Evolutionary conservation across 2,113 vertebrate genomes (phyloP), one percentile per base, ranked within the genome.

Genomic region (Colinus virginianus): DNA sequence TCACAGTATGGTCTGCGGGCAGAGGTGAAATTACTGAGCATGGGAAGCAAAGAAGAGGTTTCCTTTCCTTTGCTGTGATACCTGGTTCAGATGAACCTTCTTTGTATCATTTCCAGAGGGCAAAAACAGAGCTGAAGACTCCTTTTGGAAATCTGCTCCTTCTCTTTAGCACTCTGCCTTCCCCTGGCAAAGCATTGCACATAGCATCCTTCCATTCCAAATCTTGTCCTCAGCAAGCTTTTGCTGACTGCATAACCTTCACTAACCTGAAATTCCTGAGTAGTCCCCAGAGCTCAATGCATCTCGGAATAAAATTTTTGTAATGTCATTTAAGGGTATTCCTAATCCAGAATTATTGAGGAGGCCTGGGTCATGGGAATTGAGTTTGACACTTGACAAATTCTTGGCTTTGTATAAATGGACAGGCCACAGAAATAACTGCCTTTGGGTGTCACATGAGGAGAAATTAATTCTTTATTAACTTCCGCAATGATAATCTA

Each of bases 381-480:
- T 95, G 97, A 96, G 98, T 96, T 95, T 97, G 99, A 99, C 99
- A 99, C 98, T 98, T 99, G 99, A 99, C 98, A 98, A 98, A 99
- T 99, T 98, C 98, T 98, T 98, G 98, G 98, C 98, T 99, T 99
- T 99, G 98, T 99, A 98, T 98, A 98, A 99, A 98, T 98, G 98
- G 99, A 99, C 99, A 98, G 98, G 97, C 97, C 97, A 97, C 97
- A 97, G 97, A 96, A 98, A 98, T 98, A 98, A 98, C 98, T 98
- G 97, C 98, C 97, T 97, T 97, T 97, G 93, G 96, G 91, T 98
- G 98, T 98, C 98, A 98, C 98, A 98, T 97, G 97, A 98, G 98
- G 97, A 98, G 97, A 98, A 98, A 99, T 98, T 98, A 98, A 98
- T 99, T 98, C 98, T 99, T 99, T 99, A 99, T 99, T 99, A 99